Evolutionary conservation across 1,140 invertebrate genomes (phyloP).

Genomic region (Ptiloglossa arizonensis): DNA sequence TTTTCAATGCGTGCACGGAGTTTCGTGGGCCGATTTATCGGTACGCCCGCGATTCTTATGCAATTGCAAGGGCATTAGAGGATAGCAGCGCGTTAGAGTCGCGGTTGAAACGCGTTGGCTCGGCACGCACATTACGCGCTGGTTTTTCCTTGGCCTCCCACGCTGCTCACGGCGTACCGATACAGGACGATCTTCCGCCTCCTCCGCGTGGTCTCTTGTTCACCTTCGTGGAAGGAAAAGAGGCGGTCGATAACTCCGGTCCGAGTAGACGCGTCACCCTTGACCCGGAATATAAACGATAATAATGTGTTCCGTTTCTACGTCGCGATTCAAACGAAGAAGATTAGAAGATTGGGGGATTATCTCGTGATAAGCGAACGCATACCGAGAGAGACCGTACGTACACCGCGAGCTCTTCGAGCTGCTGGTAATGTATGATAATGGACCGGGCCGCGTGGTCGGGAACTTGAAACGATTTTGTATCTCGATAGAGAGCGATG

Average conservation of each 20-base stretch:
- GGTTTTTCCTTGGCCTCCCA: conserved; percentile 20
- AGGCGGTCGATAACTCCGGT: conserved; percentile 1
- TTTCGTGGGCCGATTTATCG: background rate
- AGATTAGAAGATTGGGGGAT: conserved; percentile 63
- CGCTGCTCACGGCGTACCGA: background rate
- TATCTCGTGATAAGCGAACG: conserved; percentile 56
- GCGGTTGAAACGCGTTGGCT: background rate
- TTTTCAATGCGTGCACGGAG: background rate
- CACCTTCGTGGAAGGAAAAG: conserved; percentile 34
- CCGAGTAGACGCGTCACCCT: conserved; percentile 47
- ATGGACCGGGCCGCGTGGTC: conserved; percentile 28
- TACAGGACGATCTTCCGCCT: conserved; percentile 31
- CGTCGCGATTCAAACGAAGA: conserved; percentile 60
- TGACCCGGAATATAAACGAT: conserved; percentile 57
- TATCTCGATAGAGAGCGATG: conserved; percentile 20
- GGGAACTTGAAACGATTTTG: conserved; percentile 30
- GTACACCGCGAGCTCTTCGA: background rate
- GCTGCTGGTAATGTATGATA: conserved; percentile 27
- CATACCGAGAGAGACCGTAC: background rate
- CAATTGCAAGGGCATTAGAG: conserved; percentile 7
- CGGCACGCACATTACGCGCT: background rate
- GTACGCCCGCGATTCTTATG: background rate
- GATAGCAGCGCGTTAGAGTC: background rate
- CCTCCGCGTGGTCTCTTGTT: conserved; percentile 18
- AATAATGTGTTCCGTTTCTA: conserved; percentile 59